Conservation (phyloP, 2,888 invertebrate genomes). For the Fabriciana adippe region DNA sequence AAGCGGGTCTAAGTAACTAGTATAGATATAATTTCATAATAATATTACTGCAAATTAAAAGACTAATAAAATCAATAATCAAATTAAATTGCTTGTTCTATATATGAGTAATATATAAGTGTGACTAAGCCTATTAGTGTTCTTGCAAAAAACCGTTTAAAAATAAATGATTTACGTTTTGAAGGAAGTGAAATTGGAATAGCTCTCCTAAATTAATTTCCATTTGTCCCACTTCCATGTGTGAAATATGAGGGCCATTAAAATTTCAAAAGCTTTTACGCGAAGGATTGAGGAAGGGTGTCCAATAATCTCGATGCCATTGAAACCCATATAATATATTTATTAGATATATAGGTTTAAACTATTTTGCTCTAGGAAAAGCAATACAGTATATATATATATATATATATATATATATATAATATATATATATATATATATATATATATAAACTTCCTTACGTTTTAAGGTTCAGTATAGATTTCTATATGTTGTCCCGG, state of each 20-base stretch:
- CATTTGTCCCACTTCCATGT: conserved; percentile 14
- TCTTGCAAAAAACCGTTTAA: neutral
- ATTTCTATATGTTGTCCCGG: too few relatives aligned
- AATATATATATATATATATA: too few relatives aligned
- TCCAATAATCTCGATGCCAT: conserved; percentile 13
- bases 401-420: too few relatives aligned
- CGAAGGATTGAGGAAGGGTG: conserved; percentile 2
- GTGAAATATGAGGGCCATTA: conserved; percentile 14
- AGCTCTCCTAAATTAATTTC: conserved; percentile 11
- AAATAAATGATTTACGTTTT: conserved; percentile 9
- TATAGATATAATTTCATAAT: too few relatives aligned
- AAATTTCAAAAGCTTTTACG: conserved; percentile 22
- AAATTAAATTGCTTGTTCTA: neutral
- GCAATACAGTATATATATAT: too few relatives aligned
- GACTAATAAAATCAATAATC: too few relatives aligned
- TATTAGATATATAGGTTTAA: neutral
- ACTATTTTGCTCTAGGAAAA: too few relatives aligned
- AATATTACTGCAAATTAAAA: too few relatives aligned
- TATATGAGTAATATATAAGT: neutral
- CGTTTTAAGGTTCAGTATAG: too few relatives aligned
- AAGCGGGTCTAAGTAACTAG: too few relatives aligned
- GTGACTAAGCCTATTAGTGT: neutral
- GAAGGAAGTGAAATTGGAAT: conserved; percentile 1
- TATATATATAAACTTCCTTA: too few relatives aligned
- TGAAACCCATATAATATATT: neutral